These are phyloP conservation scores for Armadillidium nasatum DNA, from an alignment of 1,140 invertebrate species.

Conservation along the genomic window DNA sequence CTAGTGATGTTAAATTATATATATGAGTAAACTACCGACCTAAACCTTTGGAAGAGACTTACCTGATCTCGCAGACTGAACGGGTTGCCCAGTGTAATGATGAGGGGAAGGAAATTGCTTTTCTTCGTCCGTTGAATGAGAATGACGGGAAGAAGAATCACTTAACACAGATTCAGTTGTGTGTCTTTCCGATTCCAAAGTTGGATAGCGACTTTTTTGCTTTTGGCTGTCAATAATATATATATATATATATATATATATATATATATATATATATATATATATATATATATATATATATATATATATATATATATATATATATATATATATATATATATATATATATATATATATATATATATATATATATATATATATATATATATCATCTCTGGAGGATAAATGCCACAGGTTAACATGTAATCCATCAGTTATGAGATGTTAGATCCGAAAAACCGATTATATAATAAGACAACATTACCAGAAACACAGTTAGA, in stretches of 20 bases:
- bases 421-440: no score
- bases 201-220: slow-evolving; percentile 27
- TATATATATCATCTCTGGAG: no score
- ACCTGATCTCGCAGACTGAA: slow-evolving; percentile 26
- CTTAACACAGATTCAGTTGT: slow-evolving; percentile 41
- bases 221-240: background rate
- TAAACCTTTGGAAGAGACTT: background rate
- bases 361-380: slow-evolving; percentile 9
- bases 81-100: background rate
- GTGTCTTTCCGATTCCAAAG: slow-evolving; percentile 39
- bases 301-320: slow-evolving; percentile 28
- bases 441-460: no score
- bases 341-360: slow-evolving; percentile 15
- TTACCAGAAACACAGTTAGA: no score
- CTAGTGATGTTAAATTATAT: no score
- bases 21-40: no score
- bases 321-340: slow-evolving; percentile 22
- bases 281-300: background rate
- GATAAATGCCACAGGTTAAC: no score
- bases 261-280: no score
- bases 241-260: no score
- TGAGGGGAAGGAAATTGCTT: slow-evolving; percentile 38
- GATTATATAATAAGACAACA: no score
- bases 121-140: slow-evolving; percentile 41
- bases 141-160: slow-evolving; percentile 38